These are phyloP conservation scores for Pollenia griseotomentosa DNA, from an alignment of 2,888 invertebrate species.

Conservation along the genomic window DNA sequence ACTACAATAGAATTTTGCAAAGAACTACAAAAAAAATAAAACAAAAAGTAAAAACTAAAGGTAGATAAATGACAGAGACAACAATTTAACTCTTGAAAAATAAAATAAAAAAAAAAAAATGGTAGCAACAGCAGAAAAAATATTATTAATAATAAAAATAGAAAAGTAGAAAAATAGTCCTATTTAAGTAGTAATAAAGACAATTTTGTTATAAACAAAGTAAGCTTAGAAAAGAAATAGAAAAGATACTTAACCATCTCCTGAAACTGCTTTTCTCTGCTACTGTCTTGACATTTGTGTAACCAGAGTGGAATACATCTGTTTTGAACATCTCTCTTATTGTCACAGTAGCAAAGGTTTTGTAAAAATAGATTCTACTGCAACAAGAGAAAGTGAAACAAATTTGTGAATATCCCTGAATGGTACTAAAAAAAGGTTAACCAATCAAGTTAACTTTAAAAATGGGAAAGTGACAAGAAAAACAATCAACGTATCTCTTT, in stretches of 20 bases:
- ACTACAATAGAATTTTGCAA: conserved; percentile 57
- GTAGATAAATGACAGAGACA: conserved; percentile 41
- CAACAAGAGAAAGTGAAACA: too few species aligned
- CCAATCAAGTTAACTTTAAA: too few species aligned
- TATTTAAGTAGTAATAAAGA: conserved; percentile 56
- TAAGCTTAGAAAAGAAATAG: conserved; percentile 9
- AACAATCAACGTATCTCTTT: too few species aligned
- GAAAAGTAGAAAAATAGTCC: conserved; percentile 30
- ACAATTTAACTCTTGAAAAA: conserved; percentile 61
- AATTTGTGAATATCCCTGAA: too few species aligned
- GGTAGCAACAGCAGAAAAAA: not conserved
- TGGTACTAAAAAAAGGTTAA: too few species aligned
- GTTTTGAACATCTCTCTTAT: not conserved
- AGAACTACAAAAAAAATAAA: conserved; percentile 34
- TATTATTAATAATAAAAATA: conserved; percentile 38
- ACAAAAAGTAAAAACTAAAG: conserved; percentile 1
- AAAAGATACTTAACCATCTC: not conserved
- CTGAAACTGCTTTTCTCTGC: not conserved
- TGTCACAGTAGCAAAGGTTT: not conserved
- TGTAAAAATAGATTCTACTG: too few species aligned
- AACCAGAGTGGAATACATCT: not conserved
- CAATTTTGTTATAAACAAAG: conserved; percentile 19
- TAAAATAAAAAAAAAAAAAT: conserved; percentile 15
- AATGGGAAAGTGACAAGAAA: too few species aligned
- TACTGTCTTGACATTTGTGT: not conserved